Base-by-base conservation (phyloP, 1,140 invertebrate genomes). In the Diabrotica undecimpunctata region DNA sequence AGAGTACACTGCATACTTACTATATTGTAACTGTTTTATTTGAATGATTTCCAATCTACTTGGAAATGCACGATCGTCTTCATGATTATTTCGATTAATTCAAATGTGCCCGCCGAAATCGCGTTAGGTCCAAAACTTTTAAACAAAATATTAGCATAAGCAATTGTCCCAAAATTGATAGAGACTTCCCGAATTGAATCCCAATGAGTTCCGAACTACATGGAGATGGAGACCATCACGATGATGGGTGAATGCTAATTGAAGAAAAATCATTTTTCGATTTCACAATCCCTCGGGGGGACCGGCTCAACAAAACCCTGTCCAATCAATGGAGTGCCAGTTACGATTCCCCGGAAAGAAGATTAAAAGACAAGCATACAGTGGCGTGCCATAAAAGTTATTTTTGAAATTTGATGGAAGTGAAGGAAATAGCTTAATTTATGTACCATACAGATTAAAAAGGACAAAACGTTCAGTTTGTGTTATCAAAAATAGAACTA, bases 341-440 rank as follows among this genome's bases (percentile, higher is more conserved):
- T 58, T 59, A 53, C 51, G 51, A 65, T 61, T 53, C 61, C 53
- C 61, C 62, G 57, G 52, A 41, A 41, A 65, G 56, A 66, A 64
- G 64, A 69, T 69, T 69, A 69, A 69, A 66, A 63, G 56, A 59
- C 63, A 66, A 63, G 66, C 13, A 69, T 66, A 66, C 66, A 66
- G 65, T 65, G 64, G 63, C 25, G 4, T 25, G 25, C 4, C 25
- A 25, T 25, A 25, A 25, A 25, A 25, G 25, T 1, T 25, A 25
- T 25, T 25, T 25, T 25, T 25, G 1, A 25, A 25, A 25, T 25
- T 25, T 25, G n/a, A n/a, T n/a, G n/a, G n/a, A n/a, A n/a, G n/a
- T n/a, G n/a, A n/a, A n/a, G n/a, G n/a, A n/a, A n/a, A n/a, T n/a
- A n/a, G n/a, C n/a, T n/a, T n/a, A n/a, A n/a, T n/a, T n/a, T n/a